Conservation (phyloP, 2,888 invertebrate species). For the Leptinotarsa tumamoca region DNA sequence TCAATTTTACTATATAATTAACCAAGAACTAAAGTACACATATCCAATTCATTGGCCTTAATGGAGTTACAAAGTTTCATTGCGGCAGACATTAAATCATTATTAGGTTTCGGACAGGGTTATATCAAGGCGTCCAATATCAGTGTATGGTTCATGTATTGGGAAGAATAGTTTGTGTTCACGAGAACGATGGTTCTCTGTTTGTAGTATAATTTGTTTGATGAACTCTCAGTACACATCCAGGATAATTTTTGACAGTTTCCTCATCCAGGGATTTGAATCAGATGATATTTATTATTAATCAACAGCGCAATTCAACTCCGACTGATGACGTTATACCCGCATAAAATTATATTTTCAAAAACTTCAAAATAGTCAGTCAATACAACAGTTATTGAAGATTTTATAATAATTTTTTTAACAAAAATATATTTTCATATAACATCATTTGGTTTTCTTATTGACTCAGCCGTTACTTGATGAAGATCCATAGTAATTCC, state of each 20-base stretch:
- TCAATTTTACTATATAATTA: slow-evolving; percentile 37
- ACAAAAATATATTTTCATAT: too few relatives aligned
- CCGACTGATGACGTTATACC: too few relatives aligned
- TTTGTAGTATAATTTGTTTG: not conserved
- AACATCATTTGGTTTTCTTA: too few relatives aligned
- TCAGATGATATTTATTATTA: too few relatives aligned
- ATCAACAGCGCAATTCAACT: too few relatives aligned
- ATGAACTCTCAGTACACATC: not conserved
- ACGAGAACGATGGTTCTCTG: not conserved
- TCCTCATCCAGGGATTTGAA: too few relatives aligned
- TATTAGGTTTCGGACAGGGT: slow-evolving; percentile 29
- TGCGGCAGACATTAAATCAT: slow-evolving; percentile 34
- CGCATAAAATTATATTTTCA: too few relatives aligned
- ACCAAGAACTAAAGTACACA: slow-evolving; percentile 31
- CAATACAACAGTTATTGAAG: too few relatives aligned
- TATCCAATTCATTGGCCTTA: slow-evolving; percentile 42
- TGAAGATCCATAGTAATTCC: too few relatives aligned
- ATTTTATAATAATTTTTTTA: too few relatives aligned
- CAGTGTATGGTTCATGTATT: not conserved
- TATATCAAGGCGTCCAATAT: slow-evolving; percentile 7
- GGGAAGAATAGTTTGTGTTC: not conserved
- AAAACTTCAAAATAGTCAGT: too few relatives aligned
- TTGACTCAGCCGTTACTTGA: too few relatives aligned
- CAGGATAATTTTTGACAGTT: not conserved
- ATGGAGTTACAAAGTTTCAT: slow-evolving; percentile 41